A percentile compares a stretch with the other conserved stretches of the same genome.
phyloP scores from a whole-genome alignment of 2,113 vertebrate species.

The Arvicanthis niloticus region DNA sequence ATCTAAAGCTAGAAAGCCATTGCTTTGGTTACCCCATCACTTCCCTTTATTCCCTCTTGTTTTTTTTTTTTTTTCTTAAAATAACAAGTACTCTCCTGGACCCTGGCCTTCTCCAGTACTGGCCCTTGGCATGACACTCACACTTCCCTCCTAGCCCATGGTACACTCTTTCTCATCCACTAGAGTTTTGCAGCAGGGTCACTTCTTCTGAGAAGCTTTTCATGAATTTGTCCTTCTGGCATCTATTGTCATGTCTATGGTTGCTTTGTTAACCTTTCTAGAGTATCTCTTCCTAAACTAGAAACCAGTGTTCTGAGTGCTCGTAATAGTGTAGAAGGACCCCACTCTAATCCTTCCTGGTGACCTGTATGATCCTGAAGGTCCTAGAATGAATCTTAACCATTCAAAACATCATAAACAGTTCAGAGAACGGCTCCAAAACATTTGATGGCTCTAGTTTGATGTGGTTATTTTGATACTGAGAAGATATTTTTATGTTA shows the following conservation, averaged over 20 bases:
- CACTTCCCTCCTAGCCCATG: background rate
- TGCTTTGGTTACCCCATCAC: background rate
- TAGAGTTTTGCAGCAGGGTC: background rate
- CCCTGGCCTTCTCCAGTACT: background rate
- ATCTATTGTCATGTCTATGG: accelerated
- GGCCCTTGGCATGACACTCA: background rate
- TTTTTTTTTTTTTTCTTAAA: background rate
- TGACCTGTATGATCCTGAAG: background rate
- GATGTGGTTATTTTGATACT: background rate
- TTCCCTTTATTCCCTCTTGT: background rate
- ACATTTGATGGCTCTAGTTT: background rate
- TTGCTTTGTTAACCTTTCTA: too few species aligned
- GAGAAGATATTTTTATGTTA: background rate
- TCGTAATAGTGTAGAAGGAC: background rate
- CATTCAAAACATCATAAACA: background rate
- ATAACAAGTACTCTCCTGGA: background rate
- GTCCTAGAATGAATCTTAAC: background rate
- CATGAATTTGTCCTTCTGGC: background rate
- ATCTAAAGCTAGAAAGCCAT: background rate
- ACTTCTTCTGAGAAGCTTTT: background rate
- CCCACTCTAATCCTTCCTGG: background rate
- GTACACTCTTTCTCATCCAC: background rate
- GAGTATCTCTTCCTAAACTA: background rate
- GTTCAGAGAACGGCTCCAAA: background rate
- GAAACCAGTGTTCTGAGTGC: accelerated